phyloP scores from a whole-genome alignment of 2,113 vertebrate species.

The Elgaria multicarinata region DNA sequence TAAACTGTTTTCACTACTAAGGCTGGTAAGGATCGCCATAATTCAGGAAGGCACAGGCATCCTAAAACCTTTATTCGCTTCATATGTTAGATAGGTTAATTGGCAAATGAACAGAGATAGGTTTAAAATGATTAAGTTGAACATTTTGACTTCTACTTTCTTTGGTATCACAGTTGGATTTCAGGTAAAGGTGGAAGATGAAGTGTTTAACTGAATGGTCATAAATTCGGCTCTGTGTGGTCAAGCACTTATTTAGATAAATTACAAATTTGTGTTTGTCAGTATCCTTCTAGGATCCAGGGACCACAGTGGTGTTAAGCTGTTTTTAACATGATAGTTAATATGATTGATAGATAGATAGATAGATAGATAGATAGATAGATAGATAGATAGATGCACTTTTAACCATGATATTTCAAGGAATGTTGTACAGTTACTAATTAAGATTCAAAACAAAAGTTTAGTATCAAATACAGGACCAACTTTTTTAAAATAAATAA shows the following conservation, averaged over 20 bases:
- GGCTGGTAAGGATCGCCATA: constrained; percentile 66
- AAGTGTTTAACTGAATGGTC: neutral
- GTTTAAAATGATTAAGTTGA: neutral
- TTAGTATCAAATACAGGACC: constrained; percentile 48
- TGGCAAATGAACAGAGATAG: neutral
- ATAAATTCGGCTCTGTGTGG: neutral
- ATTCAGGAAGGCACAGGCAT: constrained; percentile 62
- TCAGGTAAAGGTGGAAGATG: neutral
- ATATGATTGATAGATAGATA: neutral
- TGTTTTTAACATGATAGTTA: neutral
- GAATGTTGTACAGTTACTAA: constrained; percentile 30
- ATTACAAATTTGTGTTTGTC: neutral
- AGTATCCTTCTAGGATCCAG: neutral
- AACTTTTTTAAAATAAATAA: neutral
- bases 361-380: too few relatives aligned
- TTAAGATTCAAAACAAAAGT: constrained; percentile 25
- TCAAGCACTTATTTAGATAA: neutral
- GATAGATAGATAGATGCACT: neutral
- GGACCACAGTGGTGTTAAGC: neutral
- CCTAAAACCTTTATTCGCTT: constrained; percentile 35
- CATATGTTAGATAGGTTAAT: constrained; percentile 14
- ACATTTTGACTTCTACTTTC: neutral
- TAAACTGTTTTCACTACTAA: constrained; percentile 73
- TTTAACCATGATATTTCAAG: constrained; percentile 24
- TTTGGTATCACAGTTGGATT: neutral